Evolutionary conservation across 2,113 vertebrate genomes (phyloP).

Genomic region (Boulengeromyrus knoepffleri): DNA sequence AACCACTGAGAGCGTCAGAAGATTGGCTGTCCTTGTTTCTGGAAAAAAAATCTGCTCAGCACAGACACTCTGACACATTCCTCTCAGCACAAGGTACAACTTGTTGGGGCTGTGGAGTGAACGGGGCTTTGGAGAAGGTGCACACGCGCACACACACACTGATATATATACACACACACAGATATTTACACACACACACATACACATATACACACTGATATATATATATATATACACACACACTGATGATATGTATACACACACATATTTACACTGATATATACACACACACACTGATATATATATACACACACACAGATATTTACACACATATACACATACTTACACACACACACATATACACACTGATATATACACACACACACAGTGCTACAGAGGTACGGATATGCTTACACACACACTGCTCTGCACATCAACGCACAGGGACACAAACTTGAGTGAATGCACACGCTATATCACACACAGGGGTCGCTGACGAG

Average conservation of each 20-base stretch:
- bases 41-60: constrained; percentile 28
- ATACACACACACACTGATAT: background rate
- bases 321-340: background rate
- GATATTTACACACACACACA: no score
- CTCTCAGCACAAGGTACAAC: constrained; percentile 63
- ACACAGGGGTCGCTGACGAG: background rate
- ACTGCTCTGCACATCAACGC: background rate
- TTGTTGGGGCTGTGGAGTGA: constrained; percentile 60
- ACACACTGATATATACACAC: background rate
- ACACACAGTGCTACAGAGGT: background rate
- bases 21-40: constrained; percentile 22
- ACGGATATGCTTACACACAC: background rate
- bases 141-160: background rate
- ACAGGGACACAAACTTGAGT: background rate
- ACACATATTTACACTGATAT: background rate
- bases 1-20: constrained; percentile 15
- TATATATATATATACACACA: background rate
- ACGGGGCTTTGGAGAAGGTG: constrained; percentile 51
- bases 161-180: background rate
- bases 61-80: constrained; percentile 50
- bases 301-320: background rate
- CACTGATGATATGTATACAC: background rate
- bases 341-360: no score
- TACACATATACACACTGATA: background rate
- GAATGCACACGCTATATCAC: background rate